phyloP scores from a whole-genome alignment of 2,888 invertebrate genomes.

The Blomia tropicalis region DNA sequence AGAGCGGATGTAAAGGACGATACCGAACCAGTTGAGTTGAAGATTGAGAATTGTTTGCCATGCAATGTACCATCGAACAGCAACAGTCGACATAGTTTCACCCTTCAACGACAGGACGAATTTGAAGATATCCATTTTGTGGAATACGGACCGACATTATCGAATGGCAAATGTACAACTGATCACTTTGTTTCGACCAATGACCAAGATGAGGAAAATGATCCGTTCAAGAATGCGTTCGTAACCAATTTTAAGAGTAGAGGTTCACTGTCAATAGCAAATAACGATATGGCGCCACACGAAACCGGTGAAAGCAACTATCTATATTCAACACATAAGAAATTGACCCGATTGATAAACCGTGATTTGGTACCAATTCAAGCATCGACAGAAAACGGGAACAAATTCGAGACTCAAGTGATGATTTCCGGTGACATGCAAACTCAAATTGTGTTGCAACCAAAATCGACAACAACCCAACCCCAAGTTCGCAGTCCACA shows the following conservation, averaged over 20 bases:
- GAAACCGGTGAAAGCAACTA: neutral
- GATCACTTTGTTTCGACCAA: neutral
- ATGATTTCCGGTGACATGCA: neutral
- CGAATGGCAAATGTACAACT: neutral
- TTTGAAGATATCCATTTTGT: constrained; percentile 1
- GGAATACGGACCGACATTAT: neutral
- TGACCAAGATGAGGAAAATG: constrained; percentile 1
- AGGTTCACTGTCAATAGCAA: neutral
- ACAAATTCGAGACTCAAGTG: neutral
- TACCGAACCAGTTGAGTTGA: no score
- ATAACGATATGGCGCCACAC: neutral
- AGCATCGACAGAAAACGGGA: neutral
- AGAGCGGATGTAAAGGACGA: no score
- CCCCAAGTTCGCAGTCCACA: neutral
- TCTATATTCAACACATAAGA: neutral
- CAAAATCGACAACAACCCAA: neutral
- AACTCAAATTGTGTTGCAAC: neutral
- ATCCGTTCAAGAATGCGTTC: neutral
- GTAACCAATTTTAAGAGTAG: neutral
- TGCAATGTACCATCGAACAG: neutral
- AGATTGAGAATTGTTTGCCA: neutral
- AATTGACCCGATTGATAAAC: neutral
- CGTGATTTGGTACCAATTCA: neutral
- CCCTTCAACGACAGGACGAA: constrained; percentile 1
- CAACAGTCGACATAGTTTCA: constrained; percentile 2